A percentile compares a stretch with the other conserved stretches of the same genome.
Evolutionary conservation across 2,797 vertebrate species (phyloP).

Genomic region (Malacoraja senta): DNA sequence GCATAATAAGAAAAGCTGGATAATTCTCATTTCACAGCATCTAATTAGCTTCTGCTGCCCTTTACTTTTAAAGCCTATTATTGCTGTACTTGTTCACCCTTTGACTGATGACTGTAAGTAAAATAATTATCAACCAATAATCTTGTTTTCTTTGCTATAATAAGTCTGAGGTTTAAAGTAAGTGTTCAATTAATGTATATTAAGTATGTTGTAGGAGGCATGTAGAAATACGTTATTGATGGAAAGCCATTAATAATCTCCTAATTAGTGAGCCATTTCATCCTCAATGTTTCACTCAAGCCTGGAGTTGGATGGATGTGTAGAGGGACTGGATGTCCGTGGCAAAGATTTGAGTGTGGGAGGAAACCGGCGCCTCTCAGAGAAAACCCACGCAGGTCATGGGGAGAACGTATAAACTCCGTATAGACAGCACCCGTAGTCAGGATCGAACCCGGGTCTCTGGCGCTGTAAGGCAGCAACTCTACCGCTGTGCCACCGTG

Average conservation of each 20-base stretch:
- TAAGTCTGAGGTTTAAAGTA: neutral
- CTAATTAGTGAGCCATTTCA: neutral
- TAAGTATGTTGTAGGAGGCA: neutral
- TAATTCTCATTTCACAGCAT: slow-evolving; percentile 16
- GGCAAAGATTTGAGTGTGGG: too few species aligned
- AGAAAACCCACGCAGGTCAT: too few species aligned
- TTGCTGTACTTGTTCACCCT: neutral
- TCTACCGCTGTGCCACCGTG: too few species aligned
- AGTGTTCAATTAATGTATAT: neutral
- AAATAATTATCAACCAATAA: slow-evolving; percentile 24
- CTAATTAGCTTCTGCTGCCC: slow-evolving; percentile 30
- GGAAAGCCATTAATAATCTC: neutral
- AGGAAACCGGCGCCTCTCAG: too few species aligned
- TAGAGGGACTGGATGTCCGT: too few species aligned
- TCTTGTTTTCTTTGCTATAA: neutral
- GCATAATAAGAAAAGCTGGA: slow-evolving; percentile 23
- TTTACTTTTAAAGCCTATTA: slow-evolving; percentile 1
- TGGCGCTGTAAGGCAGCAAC: too few species aligned
- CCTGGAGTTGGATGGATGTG: too few species aligned
- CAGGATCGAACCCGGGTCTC: too few species aligned
- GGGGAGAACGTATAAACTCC: too few species aligned
- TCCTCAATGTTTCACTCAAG: neutral
- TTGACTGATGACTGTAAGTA: neutral
- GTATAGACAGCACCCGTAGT: too few species aligned
- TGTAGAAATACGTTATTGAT: slow-evolving; percentile 21